Evolutionary conservation across 1,140 invertebrate species (phyloP), one percentile per base, ranked within the genome.

Genomic region (Aphidius gifuensis): DNA sequence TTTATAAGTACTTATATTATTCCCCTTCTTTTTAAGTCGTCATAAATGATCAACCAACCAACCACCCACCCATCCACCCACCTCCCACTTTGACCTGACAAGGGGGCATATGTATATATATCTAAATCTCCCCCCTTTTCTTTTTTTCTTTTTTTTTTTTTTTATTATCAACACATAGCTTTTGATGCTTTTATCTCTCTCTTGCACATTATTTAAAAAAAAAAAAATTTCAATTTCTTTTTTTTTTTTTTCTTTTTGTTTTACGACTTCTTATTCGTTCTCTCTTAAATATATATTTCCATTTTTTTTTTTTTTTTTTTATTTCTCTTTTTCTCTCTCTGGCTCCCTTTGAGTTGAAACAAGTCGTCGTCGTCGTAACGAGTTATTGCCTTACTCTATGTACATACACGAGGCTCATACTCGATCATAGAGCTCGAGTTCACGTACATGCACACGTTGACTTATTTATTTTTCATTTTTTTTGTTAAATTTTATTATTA

Each of bases 351-450:
- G 3, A 43, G 56, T 16, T 16, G 16, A 16, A 16, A 16, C 50
- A 23, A 47, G 50, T 62, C 62, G 40, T 39, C 16, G 16, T 16
- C 16, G 16, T 55, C 39, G 53, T 65, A 60, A 64, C 61, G 65
- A 39, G 46, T 47, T 64, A 62, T 65, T 71, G 67, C 67, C 23
- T 32, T 32, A 32, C 23, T 74, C 71, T 75, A 74, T 75, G 71
- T 69, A 69, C 72, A 73, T 72, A 73, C 70, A 68, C 62, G 66
- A 73, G 70, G 66, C 63, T 69, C 68, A 68, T 55, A 55, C 65
- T 60, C 71, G 74, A 74, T 76, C 74, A 75, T 78, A 76, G 76
- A 78, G 68, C 74, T 67, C 64, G 56, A 67, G 64, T 61, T 39
- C 68, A 64, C 64, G 68, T 66, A 68, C 61, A 65, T 61, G 55